These are phyloP conservation scores for Actias luna DNA, from an alignment of 2,888 invertebrate genomes.

Conservation along the genomic window DNA sequence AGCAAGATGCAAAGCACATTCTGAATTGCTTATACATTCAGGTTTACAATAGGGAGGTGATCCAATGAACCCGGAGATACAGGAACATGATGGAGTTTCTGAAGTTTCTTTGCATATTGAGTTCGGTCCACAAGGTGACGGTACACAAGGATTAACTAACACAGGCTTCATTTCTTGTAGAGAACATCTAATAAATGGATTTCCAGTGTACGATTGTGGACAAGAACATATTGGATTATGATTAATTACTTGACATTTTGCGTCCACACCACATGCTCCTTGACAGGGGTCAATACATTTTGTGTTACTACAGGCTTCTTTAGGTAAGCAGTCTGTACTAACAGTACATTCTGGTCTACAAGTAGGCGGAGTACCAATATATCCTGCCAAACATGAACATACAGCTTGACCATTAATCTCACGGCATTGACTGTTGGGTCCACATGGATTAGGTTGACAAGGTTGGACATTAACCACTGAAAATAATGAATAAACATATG, in stretches of 20 bases:
- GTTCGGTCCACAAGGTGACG: constrained; percentile 91
- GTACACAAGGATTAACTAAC: constrained; percentile 85
- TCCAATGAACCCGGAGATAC: constrained; percentile 84
- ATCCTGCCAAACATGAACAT: constrained; percentile 87
- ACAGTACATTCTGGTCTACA: constrained; percentile 90
- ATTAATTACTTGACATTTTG: constrained; percentile 89
- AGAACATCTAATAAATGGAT: constrained; percentile 88
- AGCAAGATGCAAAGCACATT: constrained; percentile 85
- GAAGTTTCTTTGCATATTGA: constrained; percentile 86
- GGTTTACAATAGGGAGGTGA: constrained; percentile 89
- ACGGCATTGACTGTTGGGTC: constrained; percentile 89
- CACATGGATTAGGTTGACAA: constrained; percentile 85
- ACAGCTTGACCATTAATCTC: constrained; percentile 87
- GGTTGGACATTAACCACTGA: constrained; percentile 59
- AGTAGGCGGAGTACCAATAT: constrained; percentile 88
- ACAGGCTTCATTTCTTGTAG: constrained; percentile 72
- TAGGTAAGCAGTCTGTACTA: constrained; percentile 88
- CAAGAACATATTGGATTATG: constrained; percentile 92
- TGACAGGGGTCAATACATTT: constrained; percentile 92
- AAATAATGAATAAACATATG: constrained; percentile 30
- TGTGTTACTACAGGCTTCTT: constrained; percentile 88
- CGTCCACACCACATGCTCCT: constrained; percentile 89
- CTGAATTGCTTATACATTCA: constrained; percentile 89
- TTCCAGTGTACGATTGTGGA: constrained; percentile 84
- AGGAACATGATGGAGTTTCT: constrained; percentile 88